A percentile compares a stretch with the other conserved stretches of the same genome.
Conservation (phyloP, 2,888 invertebrate genomes). For the Noctua fimbriata region DNA sequence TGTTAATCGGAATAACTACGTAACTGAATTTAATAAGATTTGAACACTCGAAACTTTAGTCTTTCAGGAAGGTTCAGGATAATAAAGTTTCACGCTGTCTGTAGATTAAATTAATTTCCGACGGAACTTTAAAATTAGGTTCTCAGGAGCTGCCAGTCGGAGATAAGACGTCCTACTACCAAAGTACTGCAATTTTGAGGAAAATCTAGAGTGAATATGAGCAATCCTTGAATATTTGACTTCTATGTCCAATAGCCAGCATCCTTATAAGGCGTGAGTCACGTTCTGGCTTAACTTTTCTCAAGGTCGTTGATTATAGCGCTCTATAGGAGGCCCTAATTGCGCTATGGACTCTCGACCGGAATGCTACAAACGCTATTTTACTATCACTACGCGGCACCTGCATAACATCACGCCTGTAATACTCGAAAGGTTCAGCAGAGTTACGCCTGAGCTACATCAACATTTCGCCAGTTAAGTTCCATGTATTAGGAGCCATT, state of each 20-base stretch:
- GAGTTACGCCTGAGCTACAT: neutral
- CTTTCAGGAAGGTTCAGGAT: conserved; percentile 20
- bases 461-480: neutral
- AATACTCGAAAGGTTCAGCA: neutral
- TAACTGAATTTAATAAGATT: conserved; percentile 28
- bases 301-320: conserved; percentile 23
- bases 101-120: conserved; percentile 50
- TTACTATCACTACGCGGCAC: neutral
- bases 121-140: conserved; percentile 45
- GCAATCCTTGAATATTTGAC: conserved; percentile 5
- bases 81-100: conserved; percentile 44
- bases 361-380: conserved; percentile 1
- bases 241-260: conserved; percentile 2
- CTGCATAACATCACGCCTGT: neutral
- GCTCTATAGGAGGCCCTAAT: conserved; percentile 14
- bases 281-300: conserved; percentile 25
- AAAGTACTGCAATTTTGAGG: conserved; percentile 10
- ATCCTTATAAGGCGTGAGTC: conserved; percentile 26
- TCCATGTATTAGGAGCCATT: too few species aligned
- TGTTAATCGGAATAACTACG: conserved; percentile 26
- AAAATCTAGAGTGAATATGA: neutral
- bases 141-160: conserved; percentile 16
- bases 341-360: neutral
- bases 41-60: conserved; percentile 29
- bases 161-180: conserved; percentile 22